phyloP scores from a whole-genome alignment of 1,140 invertebrate species.

The Aphelinus atriplicis region DNA sequence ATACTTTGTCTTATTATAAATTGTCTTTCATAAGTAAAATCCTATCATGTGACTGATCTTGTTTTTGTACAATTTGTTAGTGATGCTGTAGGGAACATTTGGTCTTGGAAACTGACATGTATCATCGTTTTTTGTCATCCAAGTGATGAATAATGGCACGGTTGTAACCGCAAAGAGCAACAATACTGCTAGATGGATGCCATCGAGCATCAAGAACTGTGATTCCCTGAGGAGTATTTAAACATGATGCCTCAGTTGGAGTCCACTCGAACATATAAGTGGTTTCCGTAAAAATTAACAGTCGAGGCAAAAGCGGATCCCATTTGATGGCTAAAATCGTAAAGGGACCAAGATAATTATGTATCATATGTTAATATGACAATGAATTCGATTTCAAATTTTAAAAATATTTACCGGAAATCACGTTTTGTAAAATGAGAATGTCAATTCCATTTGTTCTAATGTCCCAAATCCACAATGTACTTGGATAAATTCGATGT shows the following conservation, averaged over 20 bases:
- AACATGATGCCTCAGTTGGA: slow-evolving; percentile 44
- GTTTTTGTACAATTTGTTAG: too few relatives aligned
- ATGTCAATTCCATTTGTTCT: slow-evolving; percentile 56
- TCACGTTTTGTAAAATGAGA: slow-evolving; percentile 57
- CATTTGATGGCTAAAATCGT: slow-evolving; percentile 53
- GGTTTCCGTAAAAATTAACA: slow-evolving; percentile 56
- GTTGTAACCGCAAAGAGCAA: slow-evolving; percentile 58
- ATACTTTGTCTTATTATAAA: slow-evolving; percentile 17
- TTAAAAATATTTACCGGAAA: slow-evolving; percentile 48
- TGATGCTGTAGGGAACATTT: too few relatives aligned
- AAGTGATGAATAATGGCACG: slow-evolving; percentile 1
- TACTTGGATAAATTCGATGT: slow-evolving; percentile 60
- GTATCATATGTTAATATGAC: neutral
- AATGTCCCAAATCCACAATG: slow-evolving; percentile 62
- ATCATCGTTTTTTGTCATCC: too few relatives aligned
- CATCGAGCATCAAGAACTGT: slow-evolving; percentile 53
- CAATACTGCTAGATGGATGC: slow-evolving; percentile 50
- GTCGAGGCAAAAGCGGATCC: slow-evolving; percentile 47
- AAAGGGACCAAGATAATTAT: slow-evolving; percentile 12
- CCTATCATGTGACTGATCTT: neutral
- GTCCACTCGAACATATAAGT: slow-evolving; percentile 57
- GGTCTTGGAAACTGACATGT: too few relatives aligned
- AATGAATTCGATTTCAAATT: neutral
- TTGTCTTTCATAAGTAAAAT: slow-evolving; percentile 5
- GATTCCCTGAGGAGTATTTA: slow-evolving; percentile 52